These are phyloP conservation scores for Dugesia japonica DNA, from an alignment of 2,888 invertebrate species.

Conservation along the genomic window DNA sequence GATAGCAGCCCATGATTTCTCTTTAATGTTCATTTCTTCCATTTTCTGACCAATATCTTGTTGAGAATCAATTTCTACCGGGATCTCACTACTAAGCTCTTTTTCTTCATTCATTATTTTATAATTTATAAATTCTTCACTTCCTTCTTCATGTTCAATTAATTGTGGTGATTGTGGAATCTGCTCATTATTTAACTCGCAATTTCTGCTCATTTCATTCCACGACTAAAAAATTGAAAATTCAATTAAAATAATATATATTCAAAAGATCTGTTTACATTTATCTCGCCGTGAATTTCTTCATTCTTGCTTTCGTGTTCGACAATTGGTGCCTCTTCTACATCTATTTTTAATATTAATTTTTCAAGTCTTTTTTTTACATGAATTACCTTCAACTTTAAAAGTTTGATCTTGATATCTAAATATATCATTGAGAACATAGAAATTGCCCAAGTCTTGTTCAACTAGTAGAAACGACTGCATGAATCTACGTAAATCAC, in stretches of 20 bases:
- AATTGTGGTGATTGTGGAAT: not conserved
- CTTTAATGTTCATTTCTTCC: not conserved
- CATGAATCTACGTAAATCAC: conserved; percentile 89
- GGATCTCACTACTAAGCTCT: not conserved
- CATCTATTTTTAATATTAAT: too few relatives aligned
- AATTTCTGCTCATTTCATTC: conserved; percentile 6
- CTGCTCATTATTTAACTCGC: not conserved
- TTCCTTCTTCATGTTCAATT: not conserved
- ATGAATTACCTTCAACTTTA: conserved; percentile 29
- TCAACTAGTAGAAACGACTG: conserved; percentile 87
- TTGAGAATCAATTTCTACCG: not conserved
- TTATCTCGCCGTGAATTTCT: not conserved
- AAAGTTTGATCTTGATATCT: conserved; percentile 48
- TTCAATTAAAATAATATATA: too few relatives aligned
- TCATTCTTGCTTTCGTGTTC: not conserved
- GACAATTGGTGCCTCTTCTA: not conserved
- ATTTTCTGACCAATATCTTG: conserved; percentile 6
- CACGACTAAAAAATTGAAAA: conserved; percentile 1
- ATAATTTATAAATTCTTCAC: not conserved
- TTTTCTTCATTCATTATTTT: conserved; percentile 6
- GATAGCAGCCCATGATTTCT: not conserved
- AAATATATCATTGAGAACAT: conserved; percentile 95
- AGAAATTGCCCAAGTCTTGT: conserved; percentile 88
- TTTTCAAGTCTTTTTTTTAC: too few relatives aligned
- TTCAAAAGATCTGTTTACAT: not conserved